These are phyloP conservation scores for Delia radicum DNA, from an alignment of 1,140 invertebrate species.

Conservation along the genomic window DNA sequence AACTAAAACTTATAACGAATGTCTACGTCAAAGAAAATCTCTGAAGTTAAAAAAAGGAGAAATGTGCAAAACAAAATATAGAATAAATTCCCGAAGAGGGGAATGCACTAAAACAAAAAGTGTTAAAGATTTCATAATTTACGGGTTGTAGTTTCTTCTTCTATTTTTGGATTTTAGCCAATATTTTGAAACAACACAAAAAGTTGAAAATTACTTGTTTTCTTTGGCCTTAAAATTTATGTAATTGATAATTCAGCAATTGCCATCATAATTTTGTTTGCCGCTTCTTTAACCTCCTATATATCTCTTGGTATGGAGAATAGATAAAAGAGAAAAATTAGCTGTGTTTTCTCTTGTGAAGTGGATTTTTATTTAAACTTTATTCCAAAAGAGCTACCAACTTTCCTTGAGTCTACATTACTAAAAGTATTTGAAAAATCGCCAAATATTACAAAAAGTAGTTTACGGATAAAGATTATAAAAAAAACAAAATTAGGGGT, in stretches of 20 bases:
- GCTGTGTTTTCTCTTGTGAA: background rate
- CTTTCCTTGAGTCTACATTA: no score
- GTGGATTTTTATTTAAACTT: background rate
- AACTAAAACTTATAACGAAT: background rate
- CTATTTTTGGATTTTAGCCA: constrained; percentile 15
- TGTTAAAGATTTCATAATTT: constrained; percentile 12
- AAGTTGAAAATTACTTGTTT: background rate
- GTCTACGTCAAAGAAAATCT: constrained; percentile 13
- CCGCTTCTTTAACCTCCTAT: background rate
- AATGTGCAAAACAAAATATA: background rate
- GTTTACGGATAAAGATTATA: no score
- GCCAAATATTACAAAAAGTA: no score
- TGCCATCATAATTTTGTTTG: background rate
- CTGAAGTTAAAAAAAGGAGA: background rate
- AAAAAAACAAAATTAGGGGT: no score
- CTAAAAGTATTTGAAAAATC: no score
- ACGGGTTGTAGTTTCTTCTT: background rate
- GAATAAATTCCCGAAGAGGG: background rate
- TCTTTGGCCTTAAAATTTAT: background rate
- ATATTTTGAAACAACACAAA: constrained; percentile 1
- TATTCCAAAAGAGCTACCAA: background rate
- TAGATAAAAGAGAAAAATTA: background rate
- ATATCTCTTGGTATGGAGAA: background rate
- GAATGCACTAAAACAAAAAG: background rate
- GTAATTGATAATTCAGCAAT: constrained; percentile 16